A percentile compares a stretch with the other conserved stretches of the same genome.
Evolutionary conservation across 2,888 invertebrate genomes (phyloP).

Genomic region (Habrosyne pyritoides): DNA sequence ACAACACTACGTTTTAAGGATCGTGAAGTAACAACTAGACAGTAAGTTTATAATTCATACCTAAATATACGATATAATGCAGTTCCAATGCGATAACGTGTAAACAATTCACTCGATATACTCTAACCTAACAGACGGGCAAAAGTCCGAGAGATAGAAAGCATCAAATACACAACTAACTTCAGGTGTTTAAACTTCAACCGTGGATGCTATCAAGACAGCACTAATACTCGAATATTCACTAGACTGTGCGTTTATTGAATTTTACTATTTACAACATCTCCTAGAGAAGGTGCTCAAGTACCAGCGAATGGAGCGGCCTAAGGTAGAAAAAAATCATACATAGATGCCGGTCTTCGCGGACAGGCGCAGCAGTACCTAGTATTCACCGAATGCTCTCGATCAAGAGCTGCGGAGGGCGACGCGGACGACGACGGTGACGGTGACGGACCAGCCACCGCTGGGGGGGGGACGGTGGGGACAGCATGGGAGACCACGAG

Average conservation of each 20-base stretch:
- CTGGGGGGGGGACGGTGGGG: constrained; percentile 27
- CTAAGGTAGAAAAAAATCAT: constrained; percentile 59
- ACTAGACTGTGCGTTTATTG: constrained; percentile 83
- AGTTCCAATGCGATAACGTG: constrained; percentile 53
- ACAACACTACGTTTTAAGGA: constrained; percentile 57
- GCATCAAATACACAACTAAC: constrained; percentile 69
- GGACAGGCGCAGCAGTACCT: constrained; percentile 39
- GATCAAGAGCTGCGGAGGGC: constrained; percentile 19
- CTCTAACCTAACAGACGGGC: constrained; percentile 72
- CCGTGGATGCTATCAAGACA: constrained; percentile 73
- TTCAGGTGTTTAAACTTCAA: constrained; percentile 65
- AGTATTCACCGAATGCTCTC: constrained; percentile 30
- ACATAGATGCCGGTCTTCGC: constrained; percentile 47
- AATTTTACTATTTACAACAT: constrained; percentile 78
- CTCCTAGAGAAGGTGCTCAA: constrained; percentile 54
- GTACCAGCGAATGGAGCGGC: constrained; percentile 55
- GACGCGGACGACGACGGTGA: constrained; percentile 19
- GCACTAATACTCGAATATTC: constrained; percentile 78
- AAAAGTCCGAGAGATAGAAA: constrained; percentile 67
- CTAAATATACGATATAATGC: constrained; percentile 61
- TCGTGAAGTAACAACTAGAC: constrained; percentile 64
- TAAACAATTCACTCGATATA: constrained; percentile 64
- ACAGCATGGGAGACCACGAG: constrained; percentile 35
- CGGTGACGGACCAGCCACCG: constrained; percentile 21
- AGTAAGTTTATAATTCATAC: constrained; percentile 58